Conservation (phyloP, 2,797 vertebrate genomes). For the Smutsia gigantea region DNA sequence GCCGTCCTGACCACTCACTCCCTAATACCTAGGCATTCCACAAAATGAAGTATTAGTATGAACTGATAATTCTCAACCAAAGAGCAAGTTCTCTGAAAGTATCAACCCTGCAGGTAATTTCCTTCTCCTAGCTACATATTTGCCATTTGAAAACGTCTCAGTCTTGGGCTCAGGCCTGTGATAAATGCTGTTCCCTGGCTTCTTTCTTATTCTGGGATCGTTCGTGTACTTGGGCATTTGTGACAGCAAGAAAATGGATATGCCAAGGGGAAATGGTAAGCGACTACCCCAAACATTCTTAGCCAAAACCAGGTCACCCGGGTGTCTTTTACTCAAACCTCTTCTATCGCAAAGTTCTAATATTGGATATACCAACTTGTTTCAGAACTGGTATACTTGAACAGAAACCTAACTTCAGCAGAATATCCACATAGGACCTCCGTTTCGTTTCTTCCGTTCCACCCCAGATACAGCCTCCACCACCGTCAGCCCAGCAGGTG, state of each 20-base stretch:
- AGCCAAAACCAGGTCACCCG: neutral
- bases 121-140: neutral
- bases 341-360: neutral
- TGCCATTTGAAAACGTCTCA: slow-evolving; percentile 45
- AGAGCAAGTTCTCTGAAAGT: neutral
- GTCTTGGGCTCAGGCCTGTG: slow-evolving; percentile 31
- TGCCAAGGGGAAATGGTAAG: neutral
- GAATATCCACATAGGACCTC: neutral
- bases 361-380: slow-evolving; percentile 1
- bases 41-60: neutral
- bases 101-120: neutral
- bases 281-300: neutral
- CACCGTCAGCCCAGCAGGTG: slow-evolving; percentile 47
- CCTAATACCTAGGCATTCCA: neutral
- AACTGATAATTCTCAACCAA: neutral
- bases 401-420: slow-evolving; percentile 67
- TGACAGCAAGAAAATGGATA: neutral
- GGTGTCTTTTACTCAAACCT: neutral
- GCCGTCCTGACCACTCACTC: neutral
- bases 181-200: neutral
- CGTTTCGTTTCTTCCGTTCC: neutral
- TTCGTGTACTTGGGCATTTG: neutral
- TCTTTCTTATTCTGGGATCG: neutral
- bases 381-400: neutral
- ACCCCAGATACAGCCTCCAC: slow-evolving; percentile 1